Percentiles rank a stretch among this genome's conserved stretches.
These are phyloP conservation scores for Malurus melanocephalus DNA, from an alignment of 2,113 vertebrate genomes.

Conservation along the genomic window DNA sequence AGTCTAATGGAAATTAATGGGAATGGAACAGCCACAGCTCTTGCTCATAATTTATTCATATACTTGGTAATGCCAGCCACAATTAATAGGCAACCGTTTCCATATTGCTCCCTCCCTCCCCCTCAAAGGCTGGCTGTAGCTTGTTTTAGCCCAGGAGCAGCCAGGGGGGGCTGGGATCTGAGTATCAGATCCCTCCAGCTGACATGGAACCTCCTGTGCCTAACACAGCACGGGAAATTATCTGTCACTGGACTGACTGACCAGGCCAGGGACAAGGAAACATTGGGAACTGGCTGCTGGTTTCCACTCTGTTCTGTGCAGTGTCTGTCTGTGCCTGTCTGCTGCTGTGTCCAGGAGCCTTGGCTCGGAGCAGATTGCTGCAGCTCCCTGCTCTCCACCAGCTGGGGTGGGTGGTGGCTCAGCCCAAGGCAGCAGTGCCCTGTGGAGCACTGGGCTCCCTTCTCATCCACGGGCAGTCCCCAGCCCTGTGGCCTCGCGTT, in stretches of 20 bases:
- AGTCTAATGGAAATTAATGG: not conserved
- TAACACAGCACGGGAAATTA: not conserved
- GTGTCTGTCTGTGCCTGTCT: not conserved
- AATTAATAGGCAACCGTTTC: conserved; percentile 29
- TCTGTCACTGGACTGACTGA: not conserved
- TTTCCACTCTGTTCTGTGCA: not conserved
- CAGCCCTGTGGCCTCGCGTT: rapidly evolving
- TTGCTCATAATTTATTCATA: conserved; percentile 42
- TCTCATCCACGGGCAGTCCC: not conserved
- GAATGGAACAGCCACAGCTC: conserved; percentile 1
- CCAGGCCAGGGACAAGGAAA: not conserved
- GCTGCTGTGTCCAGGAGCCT: not conserved
- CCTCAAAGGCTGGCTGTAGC: not conserved
- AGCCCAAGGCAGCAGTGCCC: no score
- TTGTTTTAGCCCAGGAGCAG: not conserved
- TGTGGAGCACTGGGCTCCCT: not conserved
- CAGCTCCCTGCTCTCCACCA: not conserved
- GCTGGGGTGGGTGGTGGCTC: not conserved
- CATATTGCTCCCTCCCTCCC: not conserved
- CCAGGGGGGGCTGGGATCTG: not conserved
- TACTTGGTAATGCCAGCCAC: not conserved
- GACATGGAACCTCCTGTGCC: not conserved
- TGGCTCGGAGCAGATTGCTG: not conserved
- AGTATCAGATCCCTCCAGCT: not conserved
- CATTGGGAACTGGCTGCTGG: not conserved